These are phyloP conservation scores for Acestrorhynchus altus DNA, from an alignment of 2,797 vertebrate genomes.

Conservation along the genomic window DNA sequence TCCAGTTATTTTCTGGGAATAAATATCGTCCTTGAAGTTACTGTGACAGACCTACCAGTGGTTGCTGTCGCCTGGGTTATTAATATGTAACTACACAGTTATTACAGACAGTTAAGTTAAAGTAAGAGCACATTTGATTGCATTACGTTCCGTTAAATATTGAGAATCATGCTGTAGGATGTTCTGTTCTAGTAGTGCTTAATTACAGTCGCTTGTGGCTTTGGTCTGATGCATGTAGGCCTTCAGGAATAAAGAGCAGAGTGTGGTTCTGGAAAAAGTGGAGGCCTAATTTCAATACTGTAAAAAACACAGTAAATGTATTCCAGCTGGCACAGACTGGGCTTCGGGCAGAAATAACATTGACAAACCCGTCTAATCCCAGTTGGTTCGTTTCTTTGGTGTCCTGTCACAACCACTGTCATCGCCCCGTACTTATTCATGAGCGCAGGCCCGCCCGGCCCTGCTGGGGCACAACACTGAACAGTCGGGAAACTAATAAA, in stretches of 20 bases:
- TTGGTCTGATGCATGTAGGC: too few relatives aligned
- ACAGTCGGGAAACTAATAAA: constrained; percentile 23
- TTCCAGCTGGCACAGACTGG: constrained; percentile 4
- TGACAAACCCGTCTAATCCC: constrained; percentile 17
- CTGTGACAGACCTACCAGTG: too few relatives aligned
- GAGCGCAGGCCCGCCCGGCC: neutral
- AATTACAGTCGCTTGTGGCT: too few relatives aligned
- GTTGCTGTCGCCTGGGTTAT: too few relatives aligned
- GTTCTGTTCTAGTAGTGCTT: too few relatives aligned
- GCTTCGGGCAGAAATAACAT: constrained; percentile 9
- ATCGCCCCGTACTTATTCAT: constrained; percentile 13
- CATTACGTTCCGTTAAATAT: too few relatives aligned
- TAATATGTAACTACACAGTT: too few relatives aligned
- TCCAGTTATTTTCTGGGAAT: too few relatives aligned
- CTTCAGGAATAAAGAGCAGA: neutral
- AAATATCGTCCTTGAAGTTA: too few relatives aligned
- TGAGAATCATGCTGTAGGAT: too few relatives aligned
- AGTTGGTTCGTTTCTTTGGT: constrained; percentile 28
- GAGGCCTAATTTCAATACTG: constrained; percentile 2
- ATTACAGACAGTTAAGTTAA: too few relatives aligned
- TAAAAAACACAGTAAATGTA: constrained; percentile 5
- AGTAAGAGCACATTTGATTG: too few relatives aligned
- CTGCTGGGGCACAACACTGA: neutral
- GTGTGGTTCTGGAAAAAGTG: constrained; percentile 1
- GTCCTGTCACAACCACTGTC: constrained; percentile 28